A percentile compares a stretch with the other conserved stretches of the same genome.
Evolutionary conservation across 2,888 invertebrate species (phyloP).

Genomic region (Phorcus lineatus): DNA sequence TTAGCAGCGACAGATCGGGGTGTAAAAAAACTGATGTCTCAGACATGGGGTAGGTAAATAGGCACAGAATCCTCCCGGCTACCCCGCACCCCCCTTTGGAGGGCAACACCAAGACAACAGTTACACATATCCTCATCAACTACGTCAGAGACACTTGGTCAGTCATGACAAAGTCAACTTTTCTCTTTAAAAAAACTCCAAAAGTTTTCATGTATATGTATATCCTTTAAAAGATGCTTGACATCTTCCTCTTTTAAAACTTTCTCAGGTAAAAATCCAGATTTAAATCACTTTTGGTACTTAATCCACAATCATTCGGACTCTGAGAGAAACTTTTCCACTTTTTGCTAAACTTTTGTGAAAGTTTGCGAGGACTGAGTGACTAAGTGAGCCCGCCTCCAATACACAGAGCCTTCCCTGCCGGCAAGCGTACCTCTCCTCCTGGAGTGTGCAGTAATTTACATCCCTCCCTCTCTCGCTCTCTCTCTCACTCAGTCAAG

Average conservation of each 20-base stretch:
- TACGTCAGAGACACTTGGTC: background rate
- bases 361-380: background rate
- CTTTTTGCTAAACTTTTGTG: constrained; percentile 4
- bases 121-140: background rate
- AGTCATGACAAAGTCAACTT: background rate
- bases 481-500: background rate
- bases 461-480: background rate
- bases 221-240: background rate
- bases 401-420: background rate
- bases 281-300: background rate
- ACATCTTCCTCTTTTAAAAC: background rate
- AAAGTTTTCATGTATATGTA: background rate
- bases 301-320: background rate
- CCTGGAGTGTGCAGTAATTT: constrained; percentile 4
- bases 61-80: background rate
- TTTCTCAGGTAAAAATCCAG: background rate
- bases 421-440: background rate
- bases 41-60: background rate
- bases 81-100: background rate
- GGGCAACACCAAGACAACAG: background rate
- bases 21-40: background rate
- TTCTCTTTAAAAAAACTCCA: background rate
- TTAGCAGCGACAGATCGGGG: background rate
- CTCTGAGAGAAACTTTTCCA: background rate
- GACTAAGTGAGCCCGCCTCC: background rate